Conservation (phyloP, 2,113 vertebrate species). For the Lampris megalopsis region DNA sequence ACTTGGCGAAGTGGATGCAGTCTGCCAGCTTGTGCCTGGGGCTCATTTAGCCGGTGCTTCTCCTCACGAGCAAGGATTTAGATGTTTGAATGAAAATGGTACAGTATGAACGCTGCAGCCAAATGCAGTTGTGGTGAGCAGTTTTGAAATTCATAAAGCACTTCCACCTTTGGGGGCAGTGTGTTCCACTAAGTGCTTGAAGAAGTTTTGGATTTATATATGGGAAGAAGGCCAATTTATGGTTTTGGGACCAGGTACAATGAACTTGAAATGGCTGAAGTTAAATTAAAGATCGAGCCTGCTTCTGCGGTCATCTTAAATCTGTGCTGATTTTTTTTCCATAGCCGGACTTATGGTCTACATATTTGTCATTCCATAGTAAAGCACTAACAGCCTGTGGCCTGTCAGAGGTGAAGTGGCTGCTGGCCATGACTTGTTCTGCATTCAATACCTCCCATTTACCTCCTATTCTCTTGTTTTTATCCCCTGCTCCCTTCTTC, state of each 20-base stretch:
- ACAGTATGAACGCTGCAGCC: too few relatives aligned
- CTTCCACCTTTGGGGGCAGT: too few relatives aligned
- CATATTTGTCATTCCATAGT: constrained; percentile 77
- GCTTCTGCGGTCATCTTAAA: constrained; percentile 21
- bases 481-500: constrained; percentile 31
- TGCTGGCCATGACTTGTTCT: constrained; percentile 56
- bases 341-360: constrained; percentile 58
- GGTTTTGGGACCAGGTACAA: too few relatives aligned
- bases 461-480: too few relatives aligned
- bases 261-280: background rate
- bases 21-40: background rate
- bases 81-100: too few relatives aligned
- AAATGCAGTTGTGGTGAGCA: too few relatives aligned
- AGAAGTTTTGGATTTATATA: too few relatives aligned
- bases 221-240: too few relatives aligned
- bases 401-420: constrained; percentile 56
- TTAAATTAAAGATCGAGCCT: background rate
- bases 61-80: too few relatives aligned
- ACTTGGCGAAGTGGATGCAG: constrained; percentile 56
- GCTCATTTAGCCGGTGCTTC: too few relatives aligned
- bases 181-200: too few relatives aligned
- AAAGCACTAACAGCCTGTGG: constrained; percentile 64
- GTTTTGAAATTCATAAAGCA: too few relatives aligned
- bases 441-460: constrained; percentile 46
- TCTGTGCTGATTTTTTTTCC: constrained; percentile 41